Evolutionary conservation across 1,140 invertebrate genomes (phyloP), one percentile per base, ranked within the genome.

Genomic region (Drosophila santomea): DNA sequence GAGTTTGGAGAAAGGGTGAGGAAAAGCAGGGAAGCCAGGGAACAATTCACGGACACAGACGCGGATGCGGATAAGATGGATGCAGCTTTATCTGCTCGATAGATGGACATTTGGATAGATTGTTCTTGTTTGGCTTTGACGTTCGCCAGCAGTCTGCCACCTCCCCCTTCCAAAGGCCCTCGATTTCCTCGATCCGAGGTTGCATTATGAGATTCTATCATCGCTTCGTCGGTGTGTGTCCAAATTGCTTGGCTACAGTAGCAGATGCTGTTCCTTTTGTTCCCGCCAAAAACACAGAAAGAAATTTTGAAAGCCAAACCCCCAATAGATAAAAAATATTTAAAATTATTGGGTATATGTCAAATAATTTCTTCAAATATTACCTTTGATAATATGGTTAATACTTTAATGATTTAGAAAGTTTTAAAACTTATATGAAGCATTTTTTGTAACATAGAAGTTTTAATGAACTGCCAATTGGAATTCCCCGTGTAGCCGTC

Each of bases 101-200:
- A 91, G 88, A 89, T 88, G 78, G 88, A 91, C 88, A 88, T 88
- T 91, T 91, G 88, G 88, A 90, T 90, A 90, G 86, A 90, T 90
- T 90, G 86, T 90, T 90, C 86, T 89, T 84, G 85, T 89, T 89
- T 89, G 86, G 80, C 84, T 88, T 82, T 88, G 83, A 86, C 83
- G 81, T 81, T 54, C 14, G 64, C 48, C 61, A 48, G 51, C 66
- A 73, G 48, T 55, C 41, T 54, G 48, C 58, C 41, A 48, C 56
- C 51, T 58, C 56, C 38, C 51, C 54, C 57, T 28, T 41, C 12
- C 8, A 51, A 35, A 51, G 25, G 25, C 48, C 48, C 48, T 51
- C 48, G 4, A 15, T 25, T 45, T 45, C 48, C 17, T 14, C 8
- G 15, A 43, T 43, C 35, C 48, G 43, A 43, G n/a, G 50, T 56